Conservation (phyloP, 1,140 invertebrate species). For the Bactericera cockerelli region DNA sequence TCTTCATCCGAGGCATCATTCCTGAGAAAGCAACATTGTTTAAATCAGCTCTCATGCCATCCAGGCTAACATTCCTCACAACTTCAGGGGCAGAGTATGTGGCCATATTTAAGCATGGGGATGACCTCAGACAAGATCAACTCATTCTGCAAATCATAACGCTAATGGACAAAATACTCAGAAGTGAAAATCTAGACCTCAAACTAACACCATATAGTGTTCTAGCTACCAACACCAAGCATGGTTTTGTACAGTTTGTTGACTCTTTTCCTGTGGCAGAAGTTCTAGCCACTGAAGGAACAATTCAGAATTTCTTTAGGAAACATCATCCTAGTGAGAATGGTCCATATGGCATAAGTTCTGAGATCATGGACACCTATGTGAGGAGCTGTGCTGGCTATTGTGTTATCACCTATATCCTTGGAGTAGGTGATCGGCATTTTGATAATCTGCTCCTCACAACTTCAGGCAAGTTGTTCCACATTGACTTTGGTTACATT, state of each 20-base stretch:
- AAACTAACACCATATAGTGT: slow-evolving; percentile 89
- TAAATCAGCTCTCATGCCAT: slow-evolving; percentile 96
- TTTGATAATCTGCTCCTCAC: slow-evolving; percentile 92
- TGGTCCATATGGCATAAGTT: slow-evolving; percentile 74
- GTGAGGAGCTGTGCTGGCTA: slow-evolving; percentile 96
- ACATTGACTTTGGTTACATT: slow-evolving; percentile 99
- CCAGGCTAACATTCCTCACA: slow-evolving; percentile 80
- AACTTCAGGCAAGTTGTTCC: slow-evolving; percentile 80
- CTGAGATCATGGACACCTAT: slow-evolving; percentile 96
- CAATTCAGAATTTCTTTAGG: slow-evolving; percentile 78
- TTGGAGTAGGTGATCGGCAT: slow-evolving; percentile 96
- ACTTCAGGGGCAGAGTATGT: slow-evolving; percentile 72
- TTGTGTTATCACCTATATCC: slow-evolving; percentile 93
- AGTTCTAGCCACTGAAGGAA: slow-evolving; percentile 70
- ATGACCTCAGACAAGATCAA: slow-evolving; percentile 97
- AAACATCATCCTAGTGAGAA: slow-evolving; percentile 76
- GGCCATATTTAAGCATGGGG: slow-evolving; percentile 96
- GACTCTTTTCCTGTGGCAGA: slow-evolving; percentile 87
- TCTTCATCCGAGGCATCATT: slow-evolving; percentile 78
- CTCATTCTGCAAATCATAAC: slow-evolving; percentile 94
- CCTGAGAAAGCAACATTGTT: slow-evolving; percentile 81
- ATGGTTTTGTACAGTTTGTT: slow-evolving; percentile 96
- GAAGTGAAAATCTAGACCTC: slow-evolving; percentile 85
- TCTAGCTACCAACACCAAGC: slow-evolving; percentile 83
- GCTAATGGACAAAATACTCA: slow-evolving; percentile 90